Evolutionary conservation across 2,797 vertebrate species (phyloP), one percentile per base, ranked within the genome.

Genomic region (Anabas testudineus): DNA sequence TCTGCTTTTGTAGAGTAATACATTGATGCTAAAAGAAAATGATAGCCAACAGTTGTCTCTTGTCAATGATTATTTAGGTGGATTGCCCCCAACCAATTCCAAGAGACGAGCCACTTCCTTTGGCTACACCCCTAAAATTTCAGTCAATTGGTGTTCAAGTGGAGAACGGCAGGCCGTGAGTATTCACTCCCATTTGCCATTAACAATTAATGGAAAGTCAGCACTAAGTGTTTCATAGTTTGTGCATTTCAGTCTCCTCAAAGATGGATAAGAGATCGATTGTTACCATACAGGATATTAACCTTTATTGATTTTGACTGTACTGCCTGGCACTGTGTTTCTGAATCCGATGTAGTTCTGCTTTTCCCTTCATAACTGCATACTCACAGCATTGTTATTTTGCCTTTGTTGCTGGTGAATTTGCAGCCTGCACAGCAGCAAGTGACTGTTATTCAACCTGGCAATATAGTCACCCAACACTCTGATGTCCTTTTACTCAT

Each of bases 81-180:
- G 97, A 98, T 94, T 97, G 95, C 84, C 78, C 96, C 94, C 92
- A 95, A 91, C 95, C 96, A 88, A 92, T 95, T 87, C 90, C 93
- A 86, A 96, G 95, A 92, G 96, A 97, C 83, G 95, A 98, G 83
- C 92, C 91, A 63, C 92, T 95, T 46, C 78, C 90, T 77, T 93
- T 94, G 90, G 93, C 93, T 90, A 46, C 89, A 37, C 89, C 92
- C 48, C 78, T 93, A 13, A 97, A 94, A 93, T 98, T 97, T 94
- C 97, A 98, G 94, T 98, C 97, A 70, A 96, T 98, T 87, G 97
- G 97, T 91, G 96, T 98, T 90, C 97, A 98, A 95, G 97, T 98
- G 92, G 97, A 98, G 92, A 97, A 97, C 95, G 96, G 96, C 94
- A 97, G 97, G 96, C 96, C 96, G 97, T 98, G 94, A 96, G 95